Conservation (phyloP, 2,797 vertebrate species). For the Macropodus opercularis region DNA sequence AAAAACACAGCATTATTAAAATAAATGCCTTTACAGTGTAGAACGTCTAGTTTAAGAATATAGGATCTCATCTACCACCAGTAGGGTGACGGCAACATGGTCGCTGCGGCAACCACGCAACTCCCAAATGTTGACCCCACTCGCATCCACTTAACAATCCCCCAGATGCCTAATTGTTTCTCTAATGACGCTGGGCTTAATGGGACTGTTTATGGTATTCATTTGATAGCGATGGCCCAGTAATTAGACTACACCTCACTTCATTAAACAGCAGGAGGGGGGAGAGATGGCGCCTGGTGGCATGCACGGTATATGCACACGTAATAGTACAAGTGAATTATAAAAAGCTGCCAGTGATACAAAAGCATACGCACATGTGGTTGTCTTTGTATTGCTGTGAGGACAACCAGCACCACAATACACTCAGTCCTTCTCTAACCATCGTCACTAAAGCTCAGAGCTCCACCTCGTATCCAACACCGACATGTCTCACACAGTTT, state of each 20-base stretch:
- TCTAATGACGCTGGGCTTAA: slow-evolving; percentile 78
- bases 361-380: slow-evolving; percentile 1
- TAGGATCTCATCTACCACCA: slow-evolving; percentile 11
- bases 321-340: slow-evolving; percentile 7
- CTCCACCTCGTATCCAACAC: no score
- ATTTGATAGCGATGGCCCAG: slow-evolving; percentile 75
- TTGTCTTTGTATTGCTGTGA: no score
- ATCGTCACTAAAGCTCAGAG: no score
- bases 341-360: slow-evolving; percentile 3
- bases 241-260: slow-evolving; percentile 81
- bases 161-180: slow-evolving; percentile 82
- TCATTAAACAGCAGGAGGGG: slow-evolving; percentile 73
- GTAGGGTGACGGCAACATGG: slow-evolving; percentile 13
- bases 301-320: slow-evolving; percentile 10
- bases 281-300: slow-evolving; percentile 10
- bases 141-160: slow-evolving; percentile 68
- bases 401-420: neutral
- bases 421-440: no score
- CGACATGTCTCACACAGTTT: neutral
- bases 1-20: neutral
- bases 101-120: slow-evolving; percentile 41
- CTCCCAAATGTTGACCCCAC: slow-evolving; percentile 13
- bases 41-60: neutral
- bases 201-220: slow-evolving; percentile 80
- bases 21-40: neutral